Base-by-base conservation (phyloP, 2,113 vertebrate species). In the Petrocephalus microphthalmus region DNA sequence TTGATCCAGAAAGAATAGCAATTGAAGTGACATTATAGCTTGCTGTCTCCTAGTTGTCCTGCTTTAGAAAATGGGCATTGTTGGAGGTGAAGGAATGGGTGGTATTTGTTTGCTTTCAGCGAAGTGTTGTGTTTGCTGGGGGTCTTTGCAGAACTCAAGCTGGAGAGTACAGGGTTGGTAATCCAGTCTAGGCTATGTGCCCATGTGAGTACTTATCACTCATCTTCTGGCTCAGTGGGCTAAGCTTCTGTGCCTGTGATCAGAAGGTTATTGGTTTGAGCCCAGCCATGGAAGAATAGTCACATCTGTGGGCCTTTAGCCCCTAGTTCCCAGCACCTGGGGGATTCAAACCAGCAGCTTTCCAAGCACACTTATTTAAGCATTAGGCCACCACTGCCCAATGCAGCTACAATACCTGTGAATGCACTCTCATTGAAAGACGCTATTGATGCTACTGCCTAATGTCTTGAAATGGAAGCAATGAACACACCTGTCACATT, bases 1-100 rank as follows among this genome's bases (percentile, higher is more conserved):
- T 33, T 78, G 71, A 78, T 78, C 71, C 71, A 78, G 71, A 78
- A 78, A 78, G 67, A 74, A 74, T 74, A 78, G 29, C 71, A 42
- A 42, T 11, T 42, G 71, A 42, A 78, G 33, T 42, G 33, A 42
- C 37, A 78, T 78, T 78, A 7, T 78, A 78, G 71, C 17, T 37
- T 25, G 37, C 11, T 37, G 29, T 37, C 71, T 78, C 15, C 29
- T 17, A 37, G 67, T 78, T 78, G 33, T 78, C 71, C 33, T 78
- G 29, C 33, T 78, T 78, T 78, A 78, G 37, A 78, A 78, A 78
- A 37, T 10, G 29, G 67, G 15, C 67, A 17, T 78, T 42, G 29
- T 78, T 42, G 71, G 67, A 74, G 67, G 71, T 42, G 29, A 33
- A 33, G 29, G 64, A 33, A 13, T 29, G 60, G 60, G 25, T n/a